A percentile compares a stretch with the other conserved stretches of the same genome.
Evolutionary conservation across 2,113 vertebrate genomes (phyloP).

Genomic region (Pelusios castaneus): DNA sequence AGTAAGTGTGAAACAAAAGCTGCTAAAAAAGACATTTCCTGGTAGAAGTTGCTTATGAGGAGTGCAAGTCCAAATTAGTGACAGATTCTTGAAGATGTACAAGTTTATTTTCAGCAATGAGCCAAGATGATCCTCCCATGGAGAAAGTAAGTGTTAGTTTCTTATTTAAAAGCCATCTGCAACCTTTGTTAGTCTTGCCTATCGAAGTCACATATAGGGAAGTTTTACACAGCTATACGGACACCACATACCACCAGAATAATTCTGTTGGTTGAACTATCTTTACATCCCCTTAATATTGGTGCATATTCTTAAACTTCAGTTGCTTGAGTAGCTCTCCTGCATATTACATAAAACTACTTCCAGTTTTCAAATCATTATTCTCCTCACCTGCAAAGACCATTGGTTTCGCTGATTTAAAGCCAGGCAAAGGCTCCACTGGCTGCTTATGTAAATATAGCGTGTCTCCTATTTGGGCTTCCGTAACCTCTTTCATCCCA

Average conservation of each 20-base stretch:
- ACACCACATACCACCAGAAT: accelerated
- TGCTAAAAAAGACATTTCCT: not conserved
- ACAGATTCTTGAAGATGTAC: not conserved
- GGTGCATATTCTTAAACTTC: not conserved
- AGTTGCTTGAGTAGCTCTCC: not conserved
- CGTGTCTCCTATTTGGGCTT: constrained; percentile 98
- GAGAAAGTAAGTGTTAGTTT: not conserved
- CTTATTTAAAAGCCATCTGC: not conserved
- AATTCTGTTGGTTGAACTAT: not conserved
- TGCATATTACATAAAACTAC: not conserved
- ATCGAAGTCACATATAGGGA: not conserved
- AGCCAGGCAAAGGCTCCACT: constrained; percentile 92
- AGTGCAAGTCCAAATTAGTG: not conserved
- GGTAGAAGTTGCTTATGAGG: not conserved
- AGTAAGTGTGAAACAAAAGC: not conserved
- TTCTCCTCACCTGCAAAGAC: constrained; percentile 94
- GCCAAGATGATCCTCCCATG: not conserved
- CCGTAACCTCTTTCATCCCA: constrained; percentile 97
- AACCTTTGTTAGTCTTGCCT: not conserved
- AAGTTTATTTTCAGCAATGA: not conserved
- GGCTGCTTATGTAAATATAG: constrained; percentile 88
- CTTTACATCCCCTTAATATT: not conserved
- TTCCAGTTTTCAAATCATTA: constrained; percentile 28
- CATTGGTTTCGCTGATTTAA: constrained; percentile 96
- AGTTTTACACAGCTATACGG: not conserved